Percentiles rank a stretch among this genome's conserved stretches.
These are phyloP conservation scores for Amphipoea oculea DNA, from an alignment of 2,888 invertebrate species.

Conservation along the genomic window DNA sequence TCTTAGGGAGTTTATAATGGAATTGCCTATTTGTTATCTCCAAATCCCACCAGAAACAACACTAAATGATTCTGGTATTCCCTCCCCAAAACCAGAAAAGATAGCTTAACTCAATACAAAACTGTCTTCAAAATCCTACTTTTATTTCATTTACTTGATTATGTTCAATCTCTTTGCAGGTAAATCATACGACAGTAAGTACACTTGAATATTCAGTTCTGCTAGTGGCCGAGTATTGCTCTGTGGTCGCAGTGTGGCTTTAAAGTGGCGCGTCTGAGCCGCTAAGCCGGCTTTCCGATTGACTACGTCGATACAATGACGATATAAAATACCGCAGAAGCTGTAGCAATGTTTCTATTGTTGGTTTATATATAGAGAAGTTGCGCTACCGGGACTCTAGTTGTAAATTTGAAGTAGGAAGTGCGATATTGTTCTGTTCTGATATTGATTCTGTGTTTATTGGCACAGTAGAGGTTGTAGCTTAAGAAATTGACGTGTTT, in stretches of 20 bases:
- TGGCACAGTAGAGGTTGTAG: slow-evolving; percentile 13
- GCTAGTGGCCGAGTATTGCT: slow-evolving; percentile 50
- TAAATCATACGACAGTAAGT: slow-evolving; percentile 61
- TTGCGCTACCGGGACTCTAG: slow-evolving; percentile 40
- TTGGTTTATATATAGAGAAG: slow-evolving; percentile 58
- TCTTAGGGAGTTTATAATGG: neutral
- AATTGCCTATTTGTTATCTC: slow-evolving; percentile 9
- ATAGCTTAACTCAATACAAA: neutral
- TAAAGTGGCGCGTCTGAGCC: slow-evolving; percentile 64
- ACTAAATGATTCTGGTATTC: neutral
- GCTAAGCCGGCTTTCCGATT: slow-evolving; percentile 69
- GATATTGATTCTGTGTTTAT: slow-evolving; percentile 45
- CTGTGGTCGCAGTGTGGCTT: slow-evolving; percentile 58
- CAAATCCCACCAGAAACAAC: neutral
- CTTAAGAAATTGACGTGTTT: slow-evolving; percentile 32
- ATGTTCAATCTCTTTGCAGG: slow-evolving; percentile 59
- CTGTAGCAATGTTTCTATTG: slow-evolving; percentile 66
- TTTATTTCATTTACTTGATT: slow-evolving; percentile 48
- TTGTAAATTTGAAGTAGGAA: slow-evolving; percentile 62
- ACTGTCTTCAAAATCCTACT: neutral
- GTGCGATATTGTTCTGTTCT: slow-evolving; percentile 52
- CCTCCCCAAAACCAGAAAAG: neutral
- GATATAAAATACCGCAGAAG: slow-evolving; percentile 67
- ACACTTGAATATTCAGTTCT: slow-evolving; percentile 58
- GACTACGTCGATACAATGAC: slow-evolving; percentile 67